Evolutionary conservation across 1,140 invertebrate genomes (phyloP), one percentile per base, ranked within the genome.

Genomic region (Trichoplusia ni): DNA sequence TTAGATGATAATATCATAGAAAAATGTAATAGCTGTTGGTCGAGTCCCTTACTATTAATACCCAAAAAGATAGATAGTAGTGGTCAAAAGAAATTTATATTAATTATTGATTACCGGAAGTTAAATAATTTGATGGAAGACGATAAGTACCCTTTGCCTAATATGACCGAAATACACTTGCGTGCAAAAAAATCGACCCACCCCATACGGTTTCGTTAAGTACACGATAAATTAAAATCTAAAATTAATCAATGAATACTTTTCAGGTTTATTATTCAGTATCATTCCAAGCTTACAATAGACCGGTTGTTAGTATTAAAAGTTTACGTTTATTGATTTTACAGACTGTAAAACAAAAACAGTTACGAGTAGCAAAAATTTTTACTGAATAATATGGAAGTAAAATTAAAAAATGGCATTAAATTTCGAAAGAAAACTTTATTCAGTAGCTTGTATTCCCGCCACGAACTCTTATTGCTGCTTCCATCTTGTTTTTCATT

Each of bases 51-150:
- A 2, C 18, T 67, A n/a, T 25, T 69, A 33, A 63, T 69, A 9
- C 66, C 63, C 0, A 72, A 73, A 35, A 66, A 67, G 38, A 42
- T 9, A 14, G 51, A 58, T 51, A 5, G 4, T 23, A 31, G 33
- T 13, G 62, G 49, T 6, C 14, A 62, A 25, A 58, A 37, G 9
- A 68, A 73, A 66, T 66, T 59, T 59, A 23, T 62, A 11, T 18
- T 73, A 23, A 66, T 73, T 8, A 47, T 68, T 8, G 70, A 71
- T 27, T 67, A 67, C 21, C 42, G 65, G 5, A 64, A 67, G 58
- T 11, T 68, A 14, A 72, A 72, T 49, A 49, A 68, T 14, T 54
- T 19, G 9, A 64, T 73, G 23, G 4, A 42, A 51, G 66, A 69
- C 38, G 60, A 73, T n/a, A 58, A 51, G 31, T 70, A 51, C 51